Evolutionary conservation across 2,888 invertebrate genomes (phyloP).

Genomic region (Rapana venosa): DNA sequence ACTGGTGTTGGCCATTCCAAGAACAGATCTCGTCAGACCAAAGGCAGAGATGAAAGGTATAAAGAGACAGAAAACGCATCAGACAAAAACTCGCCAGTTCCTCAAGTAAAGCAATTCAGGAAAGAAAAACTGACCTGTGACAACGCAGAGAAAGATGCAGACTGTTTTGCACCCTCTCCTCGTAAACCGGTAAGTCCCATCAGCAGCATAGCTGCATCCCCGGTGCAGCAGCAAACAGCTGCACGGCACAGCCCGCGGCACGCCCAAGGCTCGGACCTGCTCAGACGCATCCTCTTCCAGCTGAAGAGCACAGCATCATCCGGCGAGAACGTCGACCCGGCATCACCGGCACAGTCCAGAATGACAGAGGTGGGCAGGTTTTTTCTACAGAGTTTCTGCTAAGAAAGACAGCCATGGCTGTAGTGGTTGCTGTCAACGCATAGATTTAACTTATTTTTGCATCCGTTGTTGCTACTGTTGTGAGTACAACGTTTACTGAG

Average conservation of each 20-base stretch:
- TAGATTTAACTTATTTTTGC: no score
- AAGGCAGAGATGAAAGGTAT: background rate
- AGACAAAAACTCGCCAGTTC: background rate
- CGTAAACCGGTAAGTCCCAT: background rate
- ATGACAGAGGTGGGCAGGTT: conserved; percentile 26
- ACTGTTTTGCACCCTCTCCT: background rate
- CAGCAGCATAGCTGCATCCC: background rate
- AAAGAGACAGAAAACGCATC: background rate
- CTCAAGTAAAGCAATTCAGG: background rate
- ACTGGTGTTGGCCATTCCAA: background rate
- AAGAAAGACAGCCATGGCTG: no score
- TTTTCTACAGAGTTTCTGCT: background rate
- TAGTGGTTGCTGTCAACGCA: no score
- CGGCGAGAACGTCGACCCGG: background rate
- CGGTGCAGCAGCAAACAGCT: background rate
- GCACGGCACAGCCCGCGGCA: background rate
- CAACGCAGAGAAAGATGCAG: background rate
- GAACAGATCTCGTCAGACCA: background rate
- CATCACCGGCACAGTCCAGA: conserved; percentile 25
- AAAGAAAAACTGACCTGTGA: background rate
- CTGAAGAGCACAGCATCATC: conserved; percentile 25
- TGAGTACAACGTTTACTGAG: no score
- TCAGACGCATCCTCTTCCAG: conserved; percentile 27
- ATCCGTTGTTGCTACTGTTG: no score
- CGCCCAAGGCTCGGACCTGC: background rate